Conservation (phyloP, 2,797 vertebrate genomes). For the Brachyalestes nurse region DNA sequence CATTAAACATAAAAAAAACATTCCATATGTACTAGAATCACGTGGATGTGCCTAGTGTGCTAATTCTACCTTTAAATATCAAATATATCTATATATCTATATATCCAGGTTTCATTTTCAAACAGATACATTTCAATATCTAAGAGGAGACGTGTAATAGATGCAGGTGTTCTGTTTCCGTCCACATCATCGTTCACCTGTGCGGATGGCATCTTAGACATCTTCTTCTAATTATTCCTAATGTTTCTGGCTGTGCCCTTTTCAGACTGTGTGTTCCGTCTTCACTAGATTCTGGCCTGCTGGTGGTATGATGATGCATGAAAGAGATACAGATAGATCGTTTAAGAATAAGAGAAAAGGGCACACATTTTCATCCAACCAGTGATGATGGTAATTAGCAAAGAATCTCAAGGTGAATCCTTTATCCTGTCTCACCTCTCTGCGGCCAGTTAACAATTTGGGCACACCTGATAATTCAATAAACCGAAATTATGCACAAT, state of each 20-base stretch:
- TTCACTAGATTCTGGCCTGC: constrained; percentile 64
- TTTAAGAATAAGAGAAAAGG: constrained; percentile 71
- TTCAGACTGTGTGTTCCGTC: constrained; percentile 69
- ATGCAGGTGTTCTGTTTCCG: neutral
- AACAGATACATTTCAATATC: neutral
- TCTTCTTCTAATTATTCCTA: constrained; percentile 35
- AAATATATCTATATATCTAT: too few species aligned
- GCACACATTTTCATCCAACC: constrained; percentile 66
- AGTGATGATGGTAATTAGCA: constrained; percentile 45
- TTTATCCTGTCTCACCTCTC: constrained; percentile 9
- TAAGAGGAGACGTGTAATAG: neutral
- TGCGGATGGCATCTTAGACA: constrained; percentile 2
- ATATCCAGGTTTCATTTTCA: neutral
- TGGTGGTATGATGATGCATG: constrained; percentile 67
- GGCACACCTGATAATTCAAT: constrained; percentile 43
- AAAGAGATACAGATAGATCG: constrained; percentile 68
- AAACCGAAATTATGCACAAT: constrained; percentile 35
- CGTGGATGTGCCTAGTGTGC: neutral
- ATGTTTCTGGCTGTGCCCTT: constrained; percentile 63
- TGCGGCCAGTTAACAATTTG: constrained; percentile 11
- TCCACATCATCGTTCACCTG: constrained; percentile 2
- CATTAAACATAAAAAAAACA: neutral
- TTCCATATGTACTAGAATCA: neutral
- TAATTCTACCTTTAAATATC: neutral
- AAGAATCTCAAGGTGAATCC: constrained; percentile 37